Base-by-base conservation (phyloP, 2,888 invertebrate species). In the Athalia circularis region DNA sequence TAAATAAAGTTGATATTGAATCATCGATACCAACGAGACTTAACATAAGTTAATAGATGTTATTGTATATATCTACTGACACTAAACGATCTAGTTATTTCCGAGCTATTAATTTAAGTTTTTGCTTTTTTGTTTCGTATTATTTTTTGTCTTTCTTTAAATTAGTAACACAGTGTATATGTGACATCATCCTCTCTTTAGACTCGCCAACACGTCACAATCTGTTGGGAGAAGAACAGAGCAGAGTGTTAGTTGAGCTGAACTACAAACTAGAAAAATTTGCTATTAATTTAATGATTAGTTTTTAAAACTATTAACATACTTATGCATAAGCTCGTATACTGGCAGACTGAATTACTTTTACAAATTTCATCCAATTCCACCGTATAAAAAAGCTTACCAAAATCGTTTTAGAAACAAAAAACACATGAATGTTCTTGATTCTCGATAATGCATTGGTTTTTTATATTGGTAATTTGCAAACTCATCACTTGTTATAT, bases 201-300 rank as follows among this genome's bases (percentile, higher is more conserved):
- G 85, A 85, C 81, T 86, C 85, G 80, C 86, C 87, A 88, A 87
- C 88, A 81, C 86, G 85, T 88, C 83, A 86, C 87, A 88, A 88
- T 88, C 88, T 88, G 88, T 87, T 86, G 86, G 84, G 84, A 87
- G 84, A 88, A 88, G 85, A 87, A 86, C 74, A 85, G 81, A 77
- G 85, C 87, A 86, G 70, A 85, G 81, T 77, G 80, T 84, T 83
- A 84, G 83, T 85, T 43, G 80, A 65, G 59, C 70, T 77, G 48
- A 9, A 7, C 9, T 43, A 11, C 45, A 70, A 57, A 57, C 57
- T 43, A 43, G 6, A 45, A 48, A 50, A 68, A 13, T 43, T 62
- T 62, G 47, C 65, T 68, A 11, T 8, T 52, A 9, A 11, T 5
- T 68, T 43, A 0, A 29, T 13, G 15, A 52, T 52, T 7, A 29